Base-by-base conservation (phyloP, 2,113 vertebrate species). In the Eurypyga helias region DNA sequence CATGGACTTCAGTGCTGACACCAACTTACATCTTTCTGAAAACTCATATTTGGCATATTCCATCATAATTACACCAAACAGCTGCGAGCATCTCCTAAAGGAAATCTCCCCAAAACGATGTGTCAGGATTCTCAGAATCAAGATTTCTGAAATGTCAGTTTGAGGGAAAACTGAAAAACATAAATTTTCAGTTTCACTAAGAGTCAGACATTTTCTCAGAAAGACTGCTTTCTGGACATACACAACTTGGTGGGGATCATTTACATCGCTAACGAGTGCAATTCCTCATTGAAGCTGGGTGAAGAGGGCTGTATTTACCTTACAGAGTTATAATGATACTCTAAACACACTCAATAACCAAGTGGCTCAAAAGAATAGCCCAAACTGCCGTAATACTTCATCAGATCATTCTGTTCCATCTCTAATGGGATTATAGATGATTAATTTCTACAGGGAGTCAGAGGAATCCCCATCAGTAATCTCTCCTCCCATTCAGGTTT, bases 31-130 rank as follows among this genome's bases (percentile, higher is more conserved):
- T 55, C 12, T 64, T 75, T 51, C 80, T 51, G 38, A 96, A 83
- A 75, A 89, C 38, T 87, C 20, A 2, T 58, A 66, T 54, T 67
- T 89, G 61, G 25, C 60, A 51, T 89, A 81, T 75, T 89, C 52
- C 5, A 17, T 62, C 70, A 78, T 89, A 86, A 94, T 78, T 87
- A 67, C 28, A 54, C n/a, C 46, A 41, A 92, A 49, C 31, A 95
- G 76, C 86, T 87, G 83, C 33, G 60, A 96, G 21, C 64, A 87
- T 67, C 41, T 81, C 67, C 83, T 87, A 66, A 75, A 96, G 64
- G 86, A 96, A 90, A 89, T 81, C 28, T 88, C 66, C 41, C 38
- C 20, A 81, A 58, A 92, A 65, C 0, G 0, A 62, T 34, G 19
- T 26, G 16, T 83, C 76, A 78, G 67, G 36, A 86, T 75, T 89